Base-by-base conservation (phyloP, 2,797 vertebrate genomes). In the Arremon brunneinucha region DNA sequence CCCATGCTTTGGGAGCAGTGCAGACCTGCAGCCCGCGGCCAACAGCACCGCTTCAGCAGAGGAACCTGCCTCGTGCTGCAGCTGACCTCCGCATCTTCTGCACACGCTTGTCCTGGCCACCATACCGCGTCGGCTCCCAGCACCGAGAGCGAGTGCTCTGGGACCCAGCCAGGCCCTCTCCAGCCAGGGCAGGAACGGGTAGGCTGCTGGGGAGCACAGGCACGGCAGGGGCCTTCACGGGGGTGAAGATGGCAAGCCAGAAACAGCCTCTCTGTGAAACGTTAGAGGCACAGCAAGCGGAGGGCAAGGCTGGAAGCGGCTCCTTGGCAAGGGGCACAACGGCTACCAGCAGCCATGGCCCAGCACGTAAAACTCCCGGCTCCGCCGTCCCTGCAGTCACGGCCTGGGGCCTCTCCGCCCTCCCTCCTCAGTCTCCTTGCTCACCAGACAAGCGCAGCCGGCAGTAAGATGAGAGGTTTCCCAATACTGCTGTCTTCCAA, bases 391-490 rank as follows among this genome's bases (percentile, higher is more conserved):
- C 77, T 26, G 44, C 85, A 57, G 55, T 37, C 60, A 4, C 0
- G 4, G 67, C 6, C 0, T 35, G 39, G 10, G 10, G 60, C 49
- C 39, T n/a, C 71, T 39, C 78, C 0, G 3, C 77, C 81, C 65
- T 89, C 79, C 53, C 90, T 69, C 52, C 79, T 76, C 78, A 23
- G 59, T 60, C 94, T 95, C 88, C 93, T 94, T 83, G 87, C 59
- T 69, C 18, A 11, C 64, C 95, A 87, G 84, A 78, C 34, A 32
- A 95, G 90, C 2, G 3, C 57, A 94, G 94, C 89, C 91, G 75
- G 87, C 59, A 34, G 93, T 87, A 94, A 95, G 89, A 94, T 2
- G 91, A 95, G 91, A 89, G 82, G 19, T 94, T 96, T 94, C 94
- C 95, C 95, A 93, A 90, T 95, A 96, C 83, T 22, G 70, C 64